Base-by-base conservation (phyloP, 2,797 vertebrate genomes). In the Amphiprion clarkii region DNA sequence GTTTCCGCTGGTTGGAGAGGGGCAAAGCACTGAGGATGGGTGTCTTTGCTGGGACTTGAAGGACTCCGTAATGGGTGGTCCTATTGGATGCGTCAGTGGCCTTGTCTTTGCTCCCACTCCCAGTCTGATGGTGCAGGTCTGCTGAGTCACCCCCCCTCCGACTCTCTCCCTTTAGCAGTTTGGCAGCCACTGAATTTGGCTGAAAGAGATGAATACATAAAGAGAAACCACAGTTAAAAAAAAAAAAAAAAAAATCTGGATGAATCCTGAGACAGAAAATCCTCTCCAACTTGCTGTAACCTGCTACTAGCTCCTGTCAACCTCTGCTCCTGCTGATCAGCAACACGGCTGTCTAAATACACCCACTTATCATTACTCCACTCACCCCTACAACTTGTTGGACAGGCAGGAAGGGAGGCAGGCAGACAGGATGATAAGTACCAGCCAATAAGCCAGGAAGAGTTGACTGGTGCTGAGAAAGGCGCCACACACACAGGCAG, bases 21-120 rank as follows among this genome's bases (percentile, higher is more conserved):
- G 82, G 64, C 74, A 95, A 66, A 68, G 87, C 82, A 84, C 74
- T 87, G 88, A 87, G 79, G 52, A 82, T 29, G 55, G 95, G 92
- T 68, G 96, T 94, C 88, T 94, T 96, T 53, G 94, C 85, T 0
- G 93, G 86, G 27, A 91, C 93, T 64, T 94, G 95, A 80, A 92
- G 83, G 36, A 92, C 78, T 74, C 95, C 78, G 33, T 94, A 93
- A 0, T 94, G 83, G 44, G 74, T 87, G 79, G 94, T 95, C 84
- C 85, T 87, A 77, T 85, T 85, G 31, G 82, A 73, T 58, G 78
- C 19, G 67, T 93, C 85, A 60, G 72, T 76, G 88, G 84, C 82
- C 90, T 90, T 89, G 74, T 84, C 78, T 86, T 82, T 84, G 79
- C 81, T 75, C 70, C 79, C 80, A 19, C 77, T 92, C 52, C 67